Percentiles rank a stretch among this genome's conserved stretches.
phyloP scores from a whole-genome alignment of 2,888 invertebrate genomes.

The Agrypnus murinus region DNA sequence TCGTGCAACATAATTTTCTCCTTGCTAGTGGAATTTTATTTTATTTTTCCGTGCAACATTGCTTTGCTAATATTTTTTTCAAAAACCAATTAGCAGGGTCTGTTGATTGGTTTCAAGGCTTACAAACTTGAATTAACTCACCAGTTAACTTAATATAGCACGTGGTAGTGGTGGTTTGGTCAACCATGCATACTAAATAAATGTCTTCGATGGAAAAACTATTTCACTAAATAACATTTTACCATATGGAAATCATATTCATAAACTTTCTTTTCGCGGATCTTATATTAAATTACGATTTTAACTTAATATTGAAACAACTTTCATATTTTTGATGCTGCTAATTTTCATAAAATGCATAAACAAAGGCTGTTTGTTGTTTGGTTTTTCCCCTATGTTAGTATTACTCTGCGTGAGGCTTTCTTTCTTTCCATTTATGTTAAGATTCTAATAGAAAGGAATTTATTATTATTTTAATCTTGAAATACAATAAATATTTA shows the following conservation, averaged over 20 bases:
- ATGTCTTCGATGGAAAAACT: neutral
- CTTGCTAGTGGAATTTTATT: neutral
- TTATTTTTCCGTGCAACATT: neutral
- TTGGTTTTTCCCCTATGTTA: neutral
- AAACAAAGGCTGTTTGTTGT: no score
- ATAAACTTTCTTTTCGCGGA: conserved; percentile 15
- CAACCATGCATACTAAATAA: conserved; percentile 27
- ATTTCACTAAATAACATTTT: neutral
- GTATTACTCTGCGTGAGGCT: no score
- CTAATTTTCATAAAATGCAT: conserved; percentile 11
- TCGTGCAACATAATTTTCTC: neutral
- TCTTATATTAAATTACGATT: conserved; percentile 22
- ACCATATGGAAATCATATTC: neutral
- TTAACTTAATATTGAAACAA: neutral
- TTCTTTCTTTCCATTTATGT: neutral
- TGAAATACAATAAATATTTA: neutral
- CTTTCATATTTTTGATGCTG: conserved; percentile 13
- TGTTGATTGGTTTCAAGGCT: conserved; percentile 36
- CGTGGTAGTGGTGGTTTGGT: conserved; percentile 13
- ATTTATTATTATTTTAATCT: no score
- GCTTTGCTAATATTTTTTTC: conserved; percentile 23
- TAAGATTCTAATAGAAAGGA: conserved; percentile 4
- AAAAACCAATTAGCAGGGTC: conserved; percentile 21
- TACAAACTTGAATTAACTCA: conserved; percentile 24
- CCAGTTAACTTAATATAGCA: conserved; percentile 1